Evolutionary conservation across 2,113 vertebrate species (phyloP).

Genomic region (Syngnathus typhle): DNA sequence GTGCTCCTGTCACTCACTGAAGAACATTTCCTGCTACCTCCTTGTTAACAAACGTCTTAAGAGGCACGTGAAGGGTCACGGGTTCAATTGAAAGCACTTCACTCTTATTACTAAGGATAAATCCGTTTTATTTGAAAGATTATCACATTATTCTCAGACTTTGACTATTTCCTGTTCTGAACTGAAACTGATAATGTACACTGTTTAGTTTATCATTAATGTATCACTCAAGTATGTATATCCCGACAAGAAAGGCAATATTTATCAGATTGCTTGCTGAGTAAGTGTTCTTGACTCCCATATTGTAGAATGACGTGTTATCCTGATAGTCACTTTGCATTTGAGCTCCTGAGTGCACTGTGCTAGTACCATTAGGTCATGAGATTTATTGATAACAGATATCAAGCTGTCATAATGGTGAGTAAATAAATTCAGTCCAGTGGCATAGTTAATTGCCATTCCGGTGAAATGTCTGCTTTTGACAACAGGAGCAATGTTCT

Average conservation of each 20-base stretch:
- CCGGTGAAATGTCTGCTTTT: slow-evolving; percentile 22
- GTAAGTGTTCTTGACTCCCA: slow-evolving; percentile 4
- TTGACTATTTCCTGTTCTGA: slow-evolving; percentile 1
- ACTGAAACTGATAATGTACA: slow-evolving; percentile 8
- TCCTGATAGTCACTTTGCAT: background rate
- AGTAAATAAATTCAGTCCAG: slow-evolving; percentile 17
- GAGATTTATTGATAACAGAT: slow-evolving; percentile 26
- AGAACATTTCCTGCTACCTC: slow-evolving; percentile 28
- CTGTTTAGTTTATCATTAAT: background rate
- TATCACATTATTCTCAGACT: slow-evolving; percentile 31
- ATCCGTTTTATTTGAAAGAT: slow-evolving; percentile 6
- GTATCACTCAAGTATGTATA: slow-evolving; percentile 1
- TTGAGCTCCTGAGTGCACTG: slow-evolving; percentile 15
- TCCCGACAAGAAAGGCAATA: background rate
- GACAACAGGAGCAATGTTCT: slow-evolving; percentile 26
- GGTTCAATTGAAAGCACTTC: slow-evolving; percentile 26
- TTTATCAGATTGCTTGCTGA: slow-evolving; percentile 6
- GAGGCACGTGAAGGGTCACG: slow-evolving; percentile 24
- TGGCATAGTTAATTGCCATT: slow-evolving; percentile 12
- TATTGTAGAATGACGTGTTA: slow-evolving; percentile 5
- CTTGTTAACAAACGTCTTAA: slow-evolving; percentile 19
- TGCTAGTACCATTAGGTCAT: slow-evolving; percentile 13
- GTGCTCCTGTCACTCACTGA: slow-evolving; percentile 49
- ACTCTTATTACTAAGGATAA: slow-evolving; percentile 15
- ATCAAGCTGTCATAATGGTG: slow-evolving; percentile 22